Conservation (phyloP, 2,797 vertebrate genomes). For the Brachyrhaphis roseni region DNA sequence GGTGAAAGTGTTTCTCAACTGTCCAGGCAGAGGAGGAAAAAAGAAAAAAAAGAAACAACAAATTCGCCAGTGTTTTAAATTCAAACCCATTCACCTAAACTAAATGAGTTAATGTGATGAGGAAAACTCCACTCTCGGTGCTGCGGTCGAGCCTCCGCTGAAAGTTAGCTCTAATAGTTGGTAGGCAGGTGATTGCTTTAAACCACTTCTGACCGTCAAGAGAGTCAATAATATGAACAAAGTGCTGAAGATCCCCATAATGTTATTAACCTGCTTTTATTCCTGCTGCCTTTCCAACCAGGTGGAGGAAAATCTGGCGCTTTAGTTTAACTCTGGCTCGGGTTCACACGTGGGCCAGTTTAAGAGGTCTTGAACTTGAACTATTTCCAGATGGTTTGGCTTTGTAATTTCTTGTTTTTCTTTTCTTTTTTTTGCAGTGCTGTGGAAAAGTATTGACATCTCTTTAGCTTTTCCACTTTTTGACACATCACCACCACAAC, state of each 20-base stretch:
- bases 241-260: slow-evolving; percentile 62
- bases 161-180: slow-evolving; percentile 47
- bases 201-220: slow-evolving; percentile 63
- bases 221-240: slow-evolving; percentile 70
- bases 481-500: neutral
- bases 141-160: slow-evolving; percentile 20
- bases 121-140: slow-evolving; percentile 26
- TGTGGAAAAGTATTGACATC: neutral
- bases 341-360: slow-evolving; percentile 77
- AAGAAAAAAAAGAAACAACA: neutral
- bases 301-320: slow-evolving; percentile 63
- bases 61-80: neutral
- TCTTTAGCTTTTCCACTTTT: neutral
- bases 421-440: slow-evolving; percentile 10
- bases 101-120: slow-evolving; percentile 28
- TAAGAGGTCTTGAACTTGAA: slow-evolving; percentile 80
- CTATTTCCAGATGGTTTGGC: slow-evolving; percentile 68
- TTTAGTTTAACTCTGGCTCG: slow-evolving; percentile 80
- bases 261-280: slow-evolving; percentile 68
- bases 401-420: slow-evolving; percentile 13
- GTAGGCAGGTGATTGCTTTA: slow-evolving; percentile 58
- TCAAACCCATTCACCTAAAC: slow-evolving; percentile 12
- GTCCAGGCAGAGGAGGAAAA: neutral
- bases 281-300: slow-evolving; percentile 58
- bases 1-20: neutral